A percentile compares a stretch with the other conserved stretches of the same genome.
phyloP scores from a whole-genome alignment of 2,888 invertebrate genomes.

The Rhimphoctona megacephalus region DNA sequence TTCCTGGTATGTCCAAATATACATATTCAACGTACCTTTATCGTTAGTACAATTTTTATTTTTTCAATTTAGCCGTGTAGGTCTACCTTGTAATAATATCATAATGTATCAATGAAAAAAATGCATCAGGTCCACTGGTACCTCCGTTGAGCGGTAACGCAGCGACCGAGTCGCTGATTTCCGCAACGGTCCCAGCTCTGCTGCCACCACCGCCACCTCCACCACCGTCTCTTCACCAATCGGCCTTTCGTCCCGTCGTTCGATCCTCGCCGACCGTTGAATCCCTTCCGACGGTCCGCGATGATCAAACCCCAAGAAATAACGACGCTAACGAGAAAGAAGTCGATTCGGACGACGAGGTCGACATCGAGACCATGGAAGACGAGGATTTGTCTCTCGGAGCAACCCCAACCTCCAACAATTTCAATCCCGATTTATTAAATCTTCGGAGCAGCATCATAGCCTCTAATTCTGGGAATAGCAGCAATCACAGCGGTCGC shows the following conservation, averaged over 20 bases:
- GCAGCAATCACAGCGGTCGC: conserved; percentile 79
- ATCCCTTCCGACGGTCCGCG: conserved; percentile 75
- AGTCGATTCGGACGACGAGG: conserved; percentile 92
- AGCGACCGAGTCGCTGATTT: conserved; percentile 78
- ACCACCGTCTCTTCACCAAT: conserved; percentile 84
- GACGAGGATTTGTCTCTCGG: conserved; percentile 86
- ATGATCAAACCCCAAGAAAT: conserved; percentile 79
- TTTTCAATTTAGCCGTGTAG: too few species aligned
- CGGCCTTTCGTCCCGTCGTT: conserved; percentile 87
- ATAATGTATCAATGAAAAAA: background rate
- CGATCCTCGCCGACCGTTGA: conserved; percentile 80
- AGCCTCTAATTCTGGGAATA: conserved; percentile 75
- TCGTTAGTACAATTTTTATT: background rate
- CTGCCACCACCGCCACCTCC: background rate
- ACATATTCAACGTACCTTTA: background rate
- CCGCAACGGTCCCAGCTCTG: conserved; percentile 77
- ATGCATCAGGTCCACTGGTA: conserved; percentile 79
- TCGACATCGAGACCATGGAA: conserved; percentile 95
- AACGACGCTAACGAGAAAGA: conserved; percentile 83
- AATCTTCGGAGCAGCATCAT: conserved; percentile 73
- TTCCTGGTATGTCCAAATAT: conserved; percentile 77
- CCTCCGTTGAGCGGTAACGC: conserved; percentile 84
- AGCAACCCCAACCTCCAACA: background rate
- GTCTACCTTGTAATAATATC: too few species aligned
- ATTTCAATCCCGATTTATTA: conserved; percentile 71